A percentile compares a stretch with the other conserved stretches of the same genome.
phyloP scores from a whole-genome alignment of 2,888 invertebrate genomes.

The Lasiommata megera region DNA sequence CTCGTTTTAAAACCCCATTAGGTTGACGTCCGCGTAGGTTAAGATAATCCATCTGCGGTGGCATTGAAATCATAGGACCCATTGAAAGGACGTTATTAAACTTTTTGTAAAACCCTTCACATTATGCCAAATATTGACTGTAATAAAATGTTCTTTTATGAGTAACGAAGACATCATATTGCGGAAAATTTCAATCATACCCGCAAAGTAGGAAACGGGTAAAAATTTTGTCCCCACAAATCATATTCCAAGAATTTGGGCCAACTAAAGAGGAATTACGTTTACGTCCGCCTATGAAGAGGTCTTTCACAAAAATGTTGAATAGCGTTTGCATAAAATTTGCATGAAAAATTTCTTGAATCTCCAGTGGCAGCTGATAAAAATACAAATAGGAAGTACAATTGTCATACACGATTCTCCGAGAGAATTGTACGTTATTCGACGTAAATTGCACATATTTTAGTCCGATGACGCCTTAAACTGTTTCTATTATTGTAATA shows the following conservation, averaged over 20 bases:
- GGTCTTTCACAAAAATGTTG: conserved; percentile 26
- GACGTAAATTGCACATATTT: conserved; percentile 3
- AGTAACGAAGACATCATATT: not conserved
- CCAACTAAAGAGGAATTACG: conserved; percentile 23
- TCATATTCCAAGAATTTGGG: conserved; percentile 22
- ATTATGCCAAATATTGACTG: not conserved
- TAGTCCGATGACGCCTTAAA: not conserved
- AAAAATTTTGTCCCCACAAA: conserved; percentile 16
- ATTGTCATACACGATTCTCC: conserved; percentile 13
- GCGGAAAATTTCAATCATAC: conserved; percentile 15
- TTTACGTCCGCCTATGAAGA: conserved; percentile 23
- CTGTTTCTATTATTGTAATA: conserved; percentile 2
- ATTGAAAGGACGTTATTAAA: not conserved
- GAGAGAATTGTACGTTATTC: conserved; percentile 1
- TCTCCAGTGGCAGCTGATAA: conserved; percentile 20
- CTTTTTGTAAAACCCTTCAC: not conserved
- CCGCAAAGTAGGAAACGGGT: conserved; percentile 8
- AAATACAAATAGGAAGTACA: conserved; percentile 22
- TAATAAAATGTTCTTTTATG: conserved; percentile 7
- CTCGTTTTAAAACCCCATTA: no score
- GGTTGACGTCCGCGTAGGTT: no score
- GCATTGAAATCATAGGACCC: no score
- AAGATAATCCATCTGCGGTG: no score
- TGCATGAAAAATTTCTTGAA: conserved; percentile 23
- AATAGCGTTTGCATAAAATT: conserved; percentile 27